Conservation (phyloP, 92 coral and sea anemone species). For the Porites cylindrica region DNA sequence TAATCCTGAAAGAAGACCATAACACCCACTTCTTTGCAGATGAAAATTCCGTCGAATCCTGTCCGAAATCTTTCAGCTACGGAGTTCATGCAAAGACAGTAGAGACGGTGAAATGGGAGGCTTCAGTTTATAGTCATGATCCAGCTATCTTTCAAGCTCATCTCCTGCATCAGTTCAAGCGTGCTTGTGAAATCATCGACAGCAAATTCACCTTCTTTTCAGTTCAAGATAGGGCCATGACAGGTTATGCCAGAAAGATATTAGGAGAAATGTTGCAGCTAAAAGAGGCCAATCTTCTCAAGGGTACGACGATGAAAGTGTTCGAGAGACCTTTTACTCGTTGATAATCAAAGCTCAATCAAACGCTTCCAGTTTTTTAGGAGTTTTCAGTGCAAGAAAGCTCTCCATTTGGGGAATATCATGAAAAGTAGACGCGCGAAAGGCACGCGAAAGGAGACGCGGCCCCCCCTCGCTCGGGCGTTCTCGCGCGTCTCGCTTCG, state of each 20-base stretch:
- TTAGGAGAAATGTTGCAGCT: conserved; percentile 67
- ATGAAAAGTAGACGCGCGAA: too few species aligned
- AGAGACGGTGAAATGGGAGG: conserved; percentile 77
- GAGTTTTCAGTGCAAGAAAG: too few species aligned
- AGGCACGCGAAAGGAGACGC: too few species aligned
- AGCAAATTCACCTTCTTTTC: conserved; percentile 75
- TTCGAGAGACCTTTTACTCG: background rate
- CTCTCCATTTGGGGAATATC: too few species aligned
- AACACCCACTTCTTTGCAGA: conserved; percentile 72
- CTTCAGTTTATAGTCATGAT: conserved; percentile 77
- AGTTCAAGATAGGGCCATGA: conserved; percentile 61
- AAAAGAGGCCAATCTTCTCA: conserved; percentile 64
- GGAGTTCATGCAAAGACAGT: conserved; percentile 78
- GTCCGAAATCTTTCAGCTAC: conserved; percentile 82
- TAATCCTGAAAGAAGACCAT: background rate
- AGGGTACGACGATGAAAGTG: background rate
- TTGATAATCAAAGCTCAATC: background rate
- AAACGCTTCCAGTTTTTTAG: too few species aligned
- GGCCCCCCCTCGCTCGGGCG: too few species aligned
- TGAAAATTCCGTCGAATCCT: conserved; percentile 35
- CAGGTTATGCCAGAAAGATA: conserved; percentile 46
- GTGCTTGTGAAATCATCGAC: conserved; percentile 53
- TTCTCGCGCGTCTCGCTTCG: too few species aligned
- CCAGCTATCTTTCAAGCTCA: conserved; percentile 72
- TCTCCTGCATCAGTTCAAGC: conserved; percentile 68